Base-by-base conservation (phyloP, 2,888 invertebrate species). In the Notodonta ziczac region DNA sequence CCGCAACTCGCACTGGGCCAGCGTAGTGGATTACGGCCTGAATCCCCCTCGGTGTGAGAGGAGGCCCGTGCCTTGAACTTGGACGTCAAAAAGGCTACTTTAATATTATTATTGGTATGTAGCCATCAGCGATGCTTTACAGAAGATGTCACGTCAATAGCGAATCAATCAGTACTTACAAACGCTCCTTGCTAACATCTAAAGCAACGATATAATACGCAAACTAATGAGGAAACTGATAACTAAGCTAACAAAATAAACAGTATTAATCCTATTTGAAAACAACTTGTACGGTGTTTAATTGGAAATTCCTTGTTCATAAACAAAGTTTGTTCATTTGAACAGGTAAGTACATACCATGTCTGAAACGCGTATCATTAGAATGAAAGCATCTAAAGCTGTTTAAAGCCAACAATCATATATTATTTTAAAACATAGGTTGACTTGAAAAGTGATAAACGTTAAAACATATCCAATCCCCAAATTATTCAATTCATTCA, bases 261-360 rank as follows among this genome's bases (percentile, higher is more conserved):
- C 69, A 62, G 58, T 66, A 76, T 74, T 76, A 73, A 80, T 79
- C 65, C 67, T 60, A 72, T 68, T 69, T 54, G 65, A 69, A 24
- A 72, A 65, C 65, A 70, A 73, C 66, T 76, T 69, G 72, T 62
- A 71, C 63, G 62, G 69, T 66, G 62, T 80, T 80, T 74, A 79
- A 80, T 80, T 80, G 71, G 72, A 78, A 77, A 73, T 70, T 72
- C 67, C 62, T 65, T 70, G 63, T 68, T 69, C 72, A 76, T 78
- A 72, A 68, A 77, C 78, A 71, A 79, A 78, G 66, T 80, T 78
- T 66, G 67, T 70, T 75, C 72, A 74, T 77, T 77, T 62, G 67
- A 73, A 70, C 73, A 66, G 66, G 74, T 71, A 72, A 70, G 57
- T 66, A 24, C 24, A 24, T 24, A 66, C 70, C 57, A 67, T 67